Evolutionary conservation across 1,140 invertebrate species (phyloP).

Genomic region (Cyphomyrmex costatus): DNA sequence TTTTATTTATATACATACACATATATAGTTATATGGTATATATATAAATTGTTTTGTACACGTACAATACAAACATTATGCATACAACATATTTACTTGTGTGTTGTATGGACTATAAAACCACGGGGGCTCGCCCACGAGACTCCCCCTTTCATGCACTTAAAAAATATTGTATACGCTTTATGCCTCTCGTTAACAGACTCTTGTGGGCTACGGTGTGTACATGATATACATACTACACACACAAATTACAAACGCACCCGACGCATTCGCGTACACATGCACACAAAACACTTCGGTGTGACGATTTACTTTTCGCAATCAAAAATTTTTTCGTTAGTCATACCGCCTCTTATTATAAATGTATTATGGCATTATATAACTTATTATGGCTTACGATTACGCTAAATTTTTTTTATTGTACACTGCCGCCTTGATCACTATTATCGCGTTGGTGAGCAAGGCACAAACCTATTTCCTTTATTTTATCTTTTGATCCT

Average conservation of each 20-base stretch:
- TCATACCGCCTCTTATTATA: constrained; percentile 82
- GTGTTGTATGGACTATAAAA: constrained; percentile 49
- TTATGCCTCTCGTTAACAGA: constrained; percentile 77
- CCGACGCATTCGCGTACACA: constrained; percentile 38
- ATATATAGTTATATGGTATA: constrained; percentile 69
- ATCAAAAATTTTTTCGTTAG: constrained; percentile 71
- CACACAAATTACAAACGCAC: constrained; percentile 36
- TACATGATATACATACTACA: constrained; percentile 37
- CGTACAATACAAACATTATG: constrained; percentile 67
- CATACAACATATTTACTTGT: constrained; percentile 53
- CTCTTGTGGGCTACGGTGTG: constrained; percentile 78
- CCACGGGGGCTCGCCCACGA: constrained; percentile 68
- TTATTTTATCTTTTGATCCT: constrained; percentile 38
- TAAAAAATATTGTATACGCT: constrained; percentile 82
- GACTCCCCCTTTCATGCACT: constrained; percentile 70
- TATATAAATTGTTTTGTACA: constrained; percentile 70
- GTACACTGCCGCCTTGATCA: constrained; percentile 82
- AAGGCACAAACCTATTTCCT: constrained; percentile 52
- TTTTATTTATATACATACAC: constrained; percentile 64
- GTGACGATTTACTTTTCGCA: constrained; percentile 35
- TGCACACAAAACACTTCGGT: constrained; percentile 42
- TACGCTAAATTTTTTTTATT: constrained; percentile 81
- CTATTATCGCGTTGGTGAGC: constrained; percentile 35
- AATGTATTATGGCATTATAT: constrained; percentile 85
- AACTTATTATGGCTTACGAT: constrained; percentile 86